Evolutionary conservation across 2,797 vertebrate genomes (phyloP), one percentile per base, ranked within the genome.

Genomic region (Pogoniulus pusillus): DNA sequence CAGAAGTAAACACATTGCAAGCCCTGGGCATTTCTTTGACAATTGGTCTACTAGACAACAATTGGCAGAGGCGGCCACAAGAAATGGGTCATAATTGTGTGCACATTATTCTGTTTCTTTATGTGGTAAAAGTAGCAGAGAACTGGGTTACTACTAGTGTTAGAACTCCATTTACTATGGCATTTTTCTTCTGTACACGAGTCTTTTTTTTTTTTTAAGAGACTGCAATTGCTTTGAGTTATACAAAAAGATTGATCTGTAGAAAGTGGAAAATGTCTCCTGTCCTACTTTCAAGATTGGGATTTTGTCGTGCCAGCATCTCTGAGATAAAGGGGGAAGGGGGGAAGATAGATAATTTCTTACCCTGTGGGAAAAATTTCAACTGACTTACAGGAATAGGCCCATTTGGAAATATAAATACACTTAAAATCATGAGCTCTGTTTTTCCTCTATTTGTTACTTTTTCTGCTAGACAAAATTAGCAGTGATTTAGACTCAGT

Each of bases 181-280:
- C 76, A 93, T 94, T 94, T 96, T 96, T 94, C 87, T 90, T 89
- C 78, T 71, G 65, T 70, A 85, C 39, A 74, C 7, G 35, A 91
- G 58, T 55, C 83, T 74, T 78, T 94, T 93, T 49, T 66, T 73
- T 43, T 78, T 94, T 49, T 66, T 71, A 85, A 92, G 81, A 72
- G 45, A 45, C 53, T 55, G 78, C 88, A 94, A 90, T 89, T 94
- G 84, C 91, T 92, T 66, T 59, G 78, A 89, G 29, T 93, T 91
- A 69, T 47, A 93, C 82, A 89, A 78, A 94, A 91, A 93, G 86
- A 96, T 49, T 94, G 88, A 89, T 94, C 82, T 84, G 75, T 62
- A 75, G 37, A 87, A 95, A 90, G 84, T 65, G 19, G 93, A 92
- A 96, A 94, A 94, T 66, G 23, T 69, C 79, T 86, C 68, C 78